Base-by-base conservation (phyloP, 2,113 vertebrate genomes). In the Cranoglanis bouderius region DNA sequence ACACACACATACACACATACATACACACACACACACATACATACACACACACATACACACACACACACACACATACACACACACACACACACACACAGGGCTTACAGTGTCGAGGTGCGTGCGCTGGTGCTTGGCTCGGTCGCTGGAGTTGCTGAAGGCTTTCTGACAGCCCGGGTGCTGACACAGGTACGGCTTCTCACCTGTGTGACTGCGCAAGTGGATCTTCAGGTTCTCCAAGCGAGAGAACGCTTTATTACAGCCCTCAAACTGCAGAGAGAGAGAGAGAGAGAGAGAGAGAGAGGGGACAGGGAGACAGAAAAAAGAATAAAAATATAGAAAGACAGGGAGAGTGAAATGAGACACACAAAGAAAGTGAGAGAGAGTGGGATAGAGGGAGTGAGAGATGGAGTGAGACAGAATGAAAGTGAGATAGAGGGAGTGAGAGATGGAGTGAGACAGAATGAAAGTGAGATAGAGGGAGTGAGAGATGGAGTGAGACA, bases 171-270 rank as follows among this genome's bases (percentile, higher is more conserved):
- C 98, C 0, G 98, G 98, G 90, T 99, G 98, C 96, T 99, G 98
- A 93, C 98, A 99, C 92, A 99, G 96, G 95, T 99, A 99, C 0
- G 98, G 98, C 94, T 99, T 98, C 95, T 99, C 98, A 59, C 98
- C 98, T 2, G 98, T 99, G 90, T 99, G 98, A 94, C 98, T 99
- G 91, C 98, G 96, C 91, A 99, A 96, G 95, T 99, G 98, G 93
- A 99, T 99, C 97, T 99, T 99, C 93, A 99, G 96, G 95, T 99
- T 99, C 96, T 99, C 98, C 93, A 99, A 97, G 84, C 98, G 96
- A 1, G 98, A 99, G 95, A 99, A 99, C 40, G 98, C 98, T 95
- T 99, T 99, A 96, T 97, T 99, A 92, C 98, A 99, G 91, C 98
- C 97, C 95, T 99, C 98, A 21, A 99, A 99, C 98, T 99, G 95